Conservation (phyloP, 1,140 invertebrate genomes). For the Amyelois transitella region DNA sequence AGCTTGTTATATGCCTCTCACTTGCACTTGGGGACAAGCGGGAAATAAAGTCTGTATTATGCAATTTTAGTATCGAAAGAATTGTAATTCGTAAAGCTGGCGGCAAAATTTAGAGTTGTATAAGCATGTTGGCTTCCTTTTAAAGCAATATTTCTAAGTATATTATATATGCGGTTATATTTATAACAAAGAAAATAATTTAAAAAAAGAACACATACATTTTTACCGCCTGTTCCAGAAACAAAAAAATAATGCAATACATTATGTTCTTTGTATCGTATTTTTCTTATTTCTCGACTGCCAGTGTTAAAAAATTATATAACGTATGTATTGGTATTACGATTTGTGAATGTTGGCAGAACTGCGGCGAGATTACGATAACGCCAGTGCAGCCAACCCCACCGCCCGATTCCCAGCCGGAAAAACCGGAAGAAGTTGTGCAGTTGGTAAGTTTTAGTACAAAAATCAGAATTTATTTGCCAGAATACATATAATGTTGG, state of each 20-base stretch:
- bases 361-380: slow-evolving; percentile 76
- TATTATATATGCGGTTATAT: no score
- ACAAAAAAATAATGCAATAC: no score
- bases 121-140: no score
- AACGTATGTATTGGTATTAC: not conserved
- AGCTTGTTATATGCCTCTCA: not conserved
- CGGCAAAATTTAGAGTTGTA: no score
- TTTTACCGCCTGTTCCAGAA: no score
- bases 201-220: no score
- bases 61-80: not conserved
- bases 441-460: slow-evolving; percentile 50
- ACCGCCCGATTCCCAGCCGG: slow-evolving; percentile 37
- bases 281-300: not conserved
- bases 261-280: no score
- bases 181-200: no score
- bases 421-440: slow-evolving; percentile 61
- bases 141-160: no score
- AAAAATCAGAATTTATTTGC: not conserved
- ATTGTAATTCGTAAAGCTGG: no score
- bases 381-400: slow-evolving; percentile 73
- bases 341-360: slow-evolving; percentile 33
- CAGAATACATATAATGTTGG: no score
- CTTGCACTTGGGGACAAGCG: not conserved
- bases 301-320: not conserved
- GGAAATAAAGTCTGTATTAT: not conserved